A percentile compares a stretch with the other conserved stretches of the same genome.
Evolutionary conservation across 1,140 invertebrate species (phyloP).

Genomic region (Drosophila saltans): DNA sequence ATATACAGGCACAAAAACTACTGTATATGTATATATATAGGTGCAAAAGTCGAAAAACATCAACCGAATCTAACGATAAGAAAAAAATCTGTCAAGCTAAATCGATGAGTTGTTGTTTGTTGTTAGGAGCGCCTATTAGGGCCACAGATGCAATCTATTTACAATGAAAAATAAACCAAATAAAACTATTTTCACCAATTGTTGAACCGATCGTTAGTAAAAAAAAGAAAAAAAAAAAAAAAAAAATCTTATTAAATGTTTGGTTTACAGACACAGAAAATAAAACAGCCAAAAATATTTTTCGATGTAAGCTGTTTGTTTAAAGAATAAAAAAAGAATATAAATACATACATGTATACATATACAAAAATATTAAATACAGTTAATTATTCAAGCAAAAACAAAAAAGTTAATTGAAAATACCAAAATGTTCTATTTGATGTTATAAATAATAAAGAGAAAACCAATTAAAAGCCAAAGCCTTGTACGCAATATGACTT

Average conservation of each 20-base stretch:
- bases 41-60: constrained; percentile 57
- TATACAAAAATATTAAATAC: constrained; percentile 17
- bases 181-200: constrained; percentile 18
- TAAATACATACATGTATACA: background rate
- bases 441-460: constrained; percentile 68
- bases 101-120: constrained; percentile 59
- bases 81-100: constrained; percentile 23
- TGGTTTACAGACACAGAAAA: constrained; percentile 5
- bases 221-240: background rate
- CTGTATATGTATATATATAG: constrained; percentile 18
- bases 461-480: constrained; percentile 51
- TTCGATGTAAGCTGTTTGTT: constrained; percentile 79
- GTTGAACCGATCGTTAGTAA: constrained; percentile 3
- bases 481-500: constrained; percentile 43
- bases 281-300: constrained; percentile 60
- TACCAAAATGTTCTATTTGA: constrained; percentile 73
- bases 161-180: constrained; percentile 35
- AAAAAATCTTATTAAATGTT: constrained; percentile 16
- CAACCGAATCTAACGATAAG: constrained; percentile 28
- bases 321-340: constrained; percentile 23
- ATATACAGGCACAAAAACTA: background rate
- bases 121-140: constrained; percentile 40
- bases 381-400: constrained; percentile 39
- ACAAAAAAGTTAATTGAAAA: constrained; percentile 41
- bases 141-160: constrained; percentile 70